Percentiles rank a stretch among this genome's conserved stretches.
Conservation (phyloP, 23 tunicate species). For the Phallusia fumigata region DNA sequence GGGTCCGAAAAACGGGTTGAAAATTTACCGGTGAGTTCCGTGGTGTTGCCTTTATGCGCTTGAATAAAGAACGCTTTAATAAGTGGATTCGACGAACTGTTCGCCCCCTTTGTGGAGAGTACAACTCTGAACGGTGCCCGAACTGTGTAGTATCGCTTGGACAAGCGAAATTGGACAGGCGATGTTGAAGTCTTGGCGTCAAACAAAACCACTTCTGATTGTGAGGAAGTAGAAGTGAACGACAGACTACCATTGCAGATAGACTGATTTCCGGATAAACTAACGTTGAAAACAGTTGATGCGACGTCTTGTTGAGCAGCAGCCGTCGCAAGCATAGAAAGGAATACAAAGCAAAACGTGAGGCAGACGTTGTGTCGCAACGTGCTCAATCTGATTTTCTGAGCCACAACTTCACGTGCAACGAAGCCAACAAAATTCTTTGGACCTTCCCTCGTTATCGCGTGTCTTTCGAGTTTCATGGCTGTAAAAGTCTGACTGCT, state of each 20-base stretch:
- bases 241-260: neutral
- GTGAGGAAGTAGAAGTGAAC: neutral
- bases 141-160: neutral
- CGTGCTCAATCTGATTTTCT: neutral
- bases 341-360: neutral
- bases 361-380: neutral
- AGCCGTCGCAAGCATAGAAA: neutral
- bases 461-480: too few relatives aligned
- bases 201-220: neutral
- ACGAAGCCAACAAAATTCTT: too few relatives aligned
- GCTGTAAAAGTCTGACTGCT: too few relatives aligned
- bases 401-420: too few relatives aligned
- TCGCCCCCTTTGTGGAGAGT: neutral
- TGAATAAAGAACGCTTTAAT: conserved; percentile 25
- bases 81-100: neutral
- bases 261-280: neutral
- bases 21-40: conserved; percentile 16
- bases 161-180: neutral
- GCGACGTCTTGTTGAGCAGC: neutral
- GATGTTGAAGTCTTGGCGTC: neutral
- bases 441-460: too few relatives aligned
- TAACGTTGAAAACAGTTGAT: neutral
- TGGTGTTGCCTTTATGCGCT: conserved; percentile 21
- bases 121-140: neutral
- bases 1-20: conserved; percentile 14